phyloP scores from a whole-genome alignment of 1,140 invertebrate species.

The Cydia splendana region DNA sequence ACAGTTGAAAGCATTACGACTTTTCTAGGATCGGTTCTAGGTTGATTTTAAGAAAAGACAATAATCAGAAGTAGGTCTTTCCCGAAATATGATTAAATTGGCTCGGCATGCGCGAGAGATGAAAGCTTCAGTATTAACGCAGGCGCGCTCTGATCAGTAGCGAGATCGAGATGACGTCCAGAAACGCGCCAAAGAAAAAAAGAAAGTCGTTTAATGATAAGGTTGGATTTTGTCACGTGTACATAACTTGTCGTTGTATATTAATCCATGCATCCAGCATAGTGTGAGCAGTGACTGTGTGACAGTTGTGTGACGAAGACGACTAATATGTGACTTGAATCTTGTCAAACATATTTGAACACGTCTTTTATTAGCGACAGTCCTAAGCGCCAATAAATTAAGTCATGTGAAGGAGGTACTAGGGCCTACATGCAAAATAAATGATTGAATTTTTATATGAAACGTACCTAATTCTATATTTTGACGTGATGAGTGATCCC shows the following conservation, averaged over 20 bases:
- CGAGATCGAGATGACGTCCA: conserved; percentile 54
- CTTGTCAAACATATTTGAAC: too few relatives aligned
- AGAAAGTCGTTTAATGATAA: conserved; percentile 13
- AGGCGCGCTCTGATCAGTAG: conserved; percentile 50
- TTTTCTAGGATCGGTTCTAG: background rate
- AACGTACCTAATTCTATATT: too few relatives aligned
- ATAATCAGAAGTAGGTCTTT: conserved; percentile 34
- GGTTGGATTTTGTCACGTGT: background rate
- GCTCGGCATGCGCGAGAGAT: conserved; percentile 38
- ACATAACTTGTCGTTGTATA: background rate
- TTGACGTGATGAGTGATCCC: too few relatives aligned
- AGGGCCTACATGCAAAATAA: too few relatives aligned
- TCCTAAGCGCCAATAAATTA: too few relatives aligned
- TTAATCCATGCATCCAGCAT: background rate
- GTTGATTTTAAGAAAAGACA: conserved; percentile 20
- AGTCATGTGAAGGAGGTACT: too few relatives aligned
- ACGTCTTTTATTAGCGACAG: too few relatives aligned
- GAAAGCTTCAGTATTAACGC: conserved; percentile 54
- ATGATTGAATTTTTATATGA: too few relatives aligned
- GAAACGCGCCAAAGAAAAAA: conserved; percentile 38
- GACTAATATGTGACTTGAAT: too few relatives aligned
- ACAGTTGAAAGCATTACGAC: background rate
- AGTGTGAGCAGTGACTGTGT: background rate
- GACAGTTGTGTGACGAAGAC: background rate
- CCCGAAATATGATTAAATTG: conserved; percentile 40